phyloP scores from a whole-genome alignment of 1,140 invertebrate species.

The Pogonomyrmex barbatus region DNA sequence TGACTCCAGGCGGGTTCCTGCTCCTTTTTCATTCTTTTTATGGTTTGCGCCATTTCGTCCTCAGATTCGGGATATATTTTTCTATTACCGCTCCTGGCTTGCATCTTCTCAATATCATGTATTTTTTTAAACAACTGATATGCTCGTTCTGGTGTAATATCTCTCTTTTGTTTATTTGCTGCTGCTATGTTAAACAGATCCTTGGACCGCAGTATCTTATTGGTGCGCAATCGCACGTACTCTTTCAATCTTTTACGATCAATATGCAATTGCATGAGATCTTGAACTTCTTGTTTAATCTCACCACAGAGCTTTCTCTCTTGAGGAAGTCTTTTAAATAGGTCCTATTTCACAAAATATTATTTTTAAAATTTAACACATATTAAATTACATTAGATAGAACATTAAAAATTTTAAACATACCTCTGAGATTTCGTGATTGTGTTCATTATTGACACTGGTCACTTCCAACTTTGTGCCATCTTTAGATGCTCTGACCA shows the following conservation, averaged over 20 bases:
- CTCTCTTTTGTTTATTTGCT: constrained; percentile 83
- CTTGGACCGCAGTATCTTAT: constrained; percentile 84
- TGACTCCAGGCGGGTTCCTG: constrained; percentile 80
- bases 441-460: constrained; percentile 85
- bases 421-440: constrained; percentile 85
- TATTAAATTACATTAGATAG: background rate
- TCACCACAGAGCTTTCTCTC: constrained; percentile 83
- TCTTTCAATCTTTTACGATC: constrained; percentile 84
- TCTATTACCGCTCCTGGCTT: constrained; percentile 80
- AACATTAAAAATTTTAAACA: background rate
- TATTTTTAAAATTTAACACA: background rate
- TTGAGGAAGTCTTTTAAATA: constrained; percentile 84
- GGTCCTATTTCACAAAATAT: constrained; percentile 73
- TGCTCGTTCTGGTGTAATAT: constrained; percentile 86
- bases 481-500: constrained; percentile 85
- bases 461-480: constrained; percentile 85
- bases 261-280: constrained; percentile 83
- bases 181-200: constrained; percentile 85
- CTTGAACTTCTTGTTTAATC: constrained; percentile 84
- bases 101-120: constrained; percentile 83
- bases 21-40: constrained; percentile 84
- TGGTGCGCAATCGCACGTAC: constrained; percentile 82
- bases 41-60: constrained; percentile 84
- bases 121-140: constrained; percentile 86
- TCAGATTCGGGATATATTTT: constrained; percentile 85